Evolutionary conservation across 2,888 invertebrate genomes (phyloP).

Genomic region (Sinopyrophorus schimmeli): DNA sequence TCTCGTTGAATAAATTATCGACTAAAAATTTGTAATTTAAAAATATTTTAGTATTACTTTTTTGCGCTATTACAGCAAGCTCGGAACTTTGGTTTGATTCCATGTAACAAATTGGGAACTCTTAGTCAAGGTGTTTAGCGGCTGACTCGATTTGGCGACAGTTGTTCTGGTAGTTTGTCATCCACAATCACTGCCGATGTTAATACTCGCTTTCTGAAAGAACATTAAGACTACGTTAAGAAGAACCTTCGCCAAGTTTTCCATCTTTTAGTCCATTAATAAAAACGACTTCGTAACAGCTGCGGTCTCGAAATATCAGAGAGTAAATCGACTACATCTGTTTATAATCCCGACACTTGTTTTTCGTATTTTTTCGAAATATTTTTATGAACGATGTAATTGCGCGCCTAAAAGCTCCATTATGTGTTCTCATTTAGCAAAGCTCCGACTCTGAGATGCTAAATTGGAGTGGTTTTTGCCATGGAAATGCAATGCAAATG

Average conservation of each 20-base stretch:
- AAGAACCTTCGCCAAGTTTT: constrained; percentile 18
- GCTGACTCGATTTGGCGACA: constrained; percentile 32
- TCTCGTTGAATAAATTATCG: no score
- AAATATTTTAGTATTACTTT: no score
- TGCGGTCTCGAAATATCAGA: constrained; percentile 24
- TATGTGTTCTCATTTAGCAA: constrained; percentile 32
- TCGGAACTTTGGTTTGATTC: constrained; percentile 18
- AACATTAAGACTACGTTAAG: constrained; percentile 34
- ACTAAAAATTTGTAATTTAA: no score
- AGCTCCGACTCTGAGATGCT: constrained; percentile 28
- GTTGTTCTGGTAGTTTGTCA: constrained; percentile 33
- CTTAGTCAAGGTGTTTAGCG: constrained; percentile 24
- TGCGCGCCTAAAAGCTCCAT: constrained; percentile 30
- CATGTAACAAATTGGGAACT: constrained; percentile 23
- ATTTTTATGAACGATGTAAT: constrained; percentile 27
- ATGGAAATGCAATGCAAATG: constrained; percentile 27
- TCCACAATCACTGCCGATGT: constrained; percentile 29
- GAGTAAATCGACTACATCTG: constrained; percentile 26
- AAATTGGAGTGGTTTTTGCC: constrained; percentile 29
- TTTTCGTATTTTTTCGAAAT: constrained; percentile 24
- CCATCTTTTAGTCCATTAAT: constrained; percentile 19
- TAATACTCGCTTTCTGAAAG: constrained; percentile 31
- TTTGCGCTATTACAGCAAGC: no score
- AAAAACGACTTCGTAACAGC: constrained; percentile 17
- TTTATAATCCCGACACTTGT: constrained; percentile 25